Evolutionary conservation across 2,797 vertebrate genomes (phyloP), one percentile per base, ranked within the genome.

Genomic region (Mormyrus proboscirostris): DNA sequence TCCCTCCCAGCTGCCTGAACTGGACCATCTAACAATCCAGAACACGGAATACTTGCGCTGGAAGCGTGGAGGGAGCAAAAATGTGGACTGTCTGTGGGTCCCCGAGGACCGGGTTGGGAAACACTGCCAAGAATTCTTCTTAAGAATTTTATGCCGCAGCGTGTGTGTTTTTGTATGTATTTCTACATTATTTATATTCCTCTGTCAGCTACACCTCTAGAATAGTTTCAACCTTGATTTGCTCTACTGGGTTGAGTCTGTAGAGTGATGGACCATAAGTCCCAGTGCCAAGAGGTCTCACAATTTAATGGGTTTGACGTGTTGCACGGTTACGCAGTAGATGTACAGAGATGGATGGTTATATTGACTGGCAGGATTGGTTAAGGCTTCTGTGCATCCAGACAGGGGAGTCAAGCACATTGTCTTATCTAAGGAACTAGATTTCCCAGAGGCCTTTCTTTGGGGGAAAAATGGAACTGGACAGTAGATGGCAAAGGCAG

Each of bases 331-430:
- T 65, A 65, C 59, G 4, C 59, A 16, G 57, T 41, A 59, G 55
- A 49, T 88, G 41, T 88, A 25, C 59, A 49, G 55, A 10, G 38
- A 69, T 88, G 41, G 86, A 65, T 88, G 86, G 86, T 88, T 88
- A 65, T 88, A 88, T 88, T 88, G 86, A 65, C 86, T 65, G 86
- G 86, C 55, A 65, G 59, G 86, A 25, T 88, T 65, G 55, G 86
- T 65, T 88, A 88, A 65, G 38, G 38, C 57, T 69, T 88, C 41
- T 19, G 10, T 88, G 86, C 59, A 25, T 38, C 59, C 55, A 44
- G 33, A 41, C 22, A 88, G 86, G 59, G 51, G 59, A 69, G 59
- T 88, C 38, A 19, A 88, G 33, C 9, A 65, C 86, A 25, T 88
- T 69, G 86, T 88, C 59, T 88, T 69, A 65, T 69, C 16, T 47